Evolutionary conservation across 37 sponge, comb jelly and placozoan genomes (phyloP), one percentile per base, ranked within the genome.

Genomic region (Diacarnus erythraeanus): DNA sequence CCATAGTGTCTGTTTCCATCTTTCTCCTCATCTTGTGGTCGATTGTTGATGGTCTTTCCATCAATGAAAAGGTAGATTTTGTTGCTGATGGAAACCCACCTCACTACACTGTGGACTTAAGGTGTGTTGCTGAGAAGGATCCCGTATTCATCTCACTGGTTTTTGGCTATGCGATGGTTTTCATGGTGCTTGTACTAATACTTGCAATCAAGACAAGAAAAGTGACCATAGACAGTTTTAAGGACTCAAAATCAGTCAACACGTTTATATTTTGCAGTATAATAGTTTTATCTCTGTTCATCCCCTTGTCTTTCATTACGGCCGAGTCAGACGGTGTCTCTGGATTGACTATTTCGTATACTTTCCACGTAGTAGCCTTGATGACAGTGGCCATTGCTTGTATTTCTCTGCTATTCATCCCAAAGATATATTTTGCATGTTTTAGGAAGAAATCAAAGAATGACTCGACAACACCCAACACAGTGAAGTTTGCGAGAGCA

Each of bases 201-300:
- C 75, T 83, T 69, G 84, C 84, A 20, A 31, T 83, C 17, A 77
- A 26, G 41, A 83, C 84, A n/a, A 38, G 84, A 22, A 64, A 83
- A 33, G 56, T 83, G 38, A 64, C 68, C 40, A 22, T 26, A 23
- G 43, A 38, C 21, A 76, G 66, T 22, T 83, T 83, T 59, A 83
- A 69, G 56, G 84, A 83, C 77, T 76, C 84, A 0, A 83, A 83
- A 51, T 68, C 44, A 43, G 75, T 83, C 22, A 76, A 69, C 35
- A 57, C 58, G 3, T 83, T 44, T 61, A 40, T 83, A 3, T 80
- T 51, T 36, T 42, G 59, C 2, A 57, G 33, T 20, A 41, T 71
- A 8, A 5, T n/a, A 8, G n/a, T 38, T 1, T 37, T 70, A 8
- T 40, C 40, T 8, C 3, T 71, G 17, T 36, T 31, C 26, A 25